Conservation (phyloP, 2,797 vertebrate species). For the Enteromius thamalakanensis region DNA sequence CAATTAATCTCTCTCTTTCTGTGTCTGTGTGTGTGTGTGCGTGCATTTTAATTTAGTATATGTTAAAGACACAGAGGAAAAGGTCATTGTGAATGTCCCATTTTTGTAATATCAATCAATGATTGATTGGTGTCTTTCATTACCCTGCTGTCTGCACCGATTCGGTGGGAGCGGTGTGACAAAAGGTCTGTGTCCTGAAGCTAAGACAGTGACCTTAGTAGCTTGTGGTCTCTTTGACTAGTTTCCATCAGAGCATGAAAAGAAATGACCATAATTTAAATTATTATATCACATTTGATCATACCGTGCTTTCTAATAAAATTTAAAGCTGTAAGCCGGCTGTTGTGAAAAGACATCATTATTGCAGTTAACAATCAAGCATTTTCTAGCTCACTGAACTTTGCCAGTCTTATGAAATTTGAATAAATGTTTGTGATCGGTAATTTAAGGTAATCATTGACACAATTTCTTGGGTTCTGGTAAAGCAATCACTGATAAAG, state of each 20-base stretch:
- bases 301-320: background rate
- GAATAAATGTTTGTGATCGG: constrained; percentile 6
- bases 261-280: background rate
- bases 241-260: constrained; percentile 5
- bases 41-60: constrained; percentile 9
- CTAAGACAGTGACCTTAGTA: constrained; percentile 59
- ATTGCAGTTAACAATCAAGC: background rate
- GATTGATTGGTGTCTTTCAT: constrained; percentile 76
- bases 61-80: constrained; percentile 46
- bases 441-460: constrained; percentile 15
- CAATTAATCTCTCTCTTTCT: background rate
- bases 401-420: background rate
- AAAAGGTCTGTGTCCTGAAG: constrained; percentile 72
- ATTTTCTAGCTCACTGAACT: background rate
- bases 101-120: constrained; percentile 69
- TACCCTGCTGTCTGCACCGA: constrained; percentile 75
- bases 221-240: constrained; percentile 6
- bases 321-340: background rate
- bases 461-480: constrained; percentile 14
- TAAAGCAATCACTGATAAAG: constrained; percentile 14
- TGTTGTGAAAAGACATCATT: constrained; percentile 1
- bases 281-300: constrained; percentile 9
- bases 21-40: background rate
- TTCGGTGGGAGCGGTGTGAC: constrained; percentile 72
- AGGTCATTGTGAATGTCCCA: constrained; percentile 59